phyloP scores from a whole-genome alignment of 2,797 vertebrate genomes.

The Orestias chungarensis region DNA sequence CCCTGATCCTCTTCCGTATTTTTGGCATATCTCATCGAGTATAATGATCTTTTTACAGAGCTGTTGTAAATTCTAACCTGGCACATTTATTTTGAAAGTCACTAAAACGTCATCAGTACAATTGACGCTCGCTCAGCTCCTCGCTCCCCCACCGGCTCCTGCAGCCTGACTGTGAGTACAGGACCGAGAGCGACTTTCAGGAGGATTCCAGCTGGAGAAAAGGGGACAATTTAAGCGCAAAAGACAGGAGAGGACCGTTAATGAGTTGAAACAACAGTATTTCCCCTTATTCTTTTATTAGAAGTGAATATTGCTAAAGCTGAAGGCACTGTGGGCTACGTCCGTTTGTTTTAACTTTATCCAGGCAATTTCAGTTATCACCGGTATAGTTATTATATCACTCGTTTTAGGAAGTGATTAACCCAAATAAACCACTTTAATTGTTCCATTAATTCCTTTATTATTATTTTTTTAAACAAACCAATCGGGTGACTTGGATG shows the following conservation, averaged over 20 bases:
- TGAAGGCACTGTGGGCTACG: conserved; percentile 23
- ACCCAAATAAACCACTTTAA: too few species aligned
- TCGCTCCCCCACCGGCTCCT: conserved; percentile 22
- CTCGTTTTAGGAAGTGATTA: too few species aligned
- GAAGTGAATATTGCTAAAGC: neutral
- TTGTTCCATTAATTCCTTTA: neutral
- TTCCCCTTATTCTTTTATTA: too few species aligned
- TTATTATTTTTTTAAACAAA: neutral
- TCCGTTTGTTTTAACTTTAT: conserved; percentile 45
- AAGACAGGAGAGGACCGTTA: conserved; percentile 9
- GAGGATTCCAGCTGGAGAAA: conserved; percentile 9
- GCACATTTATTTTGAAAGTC: conserved; percentile 10
- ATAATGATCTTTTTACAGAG: too few species aligned
- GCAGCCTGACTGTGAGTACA: conserved; percentile 12
- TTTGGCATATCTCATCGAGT: too few species aligned
- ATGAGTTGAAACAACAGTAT: neutral
- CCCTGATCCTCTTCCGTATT: too few species aligned
- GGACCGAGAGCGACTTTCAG: conserved; percentile 9
- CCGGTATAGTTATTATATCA: neutral
- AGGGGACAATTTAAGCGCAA: conserved; percentile 25
- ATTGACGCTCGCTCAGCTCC: neutral
- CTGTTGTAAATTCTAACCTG: too few species aligned
- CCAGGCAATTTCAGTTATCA: conserved; percentile 16
- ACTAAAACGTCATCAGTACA: neutral
- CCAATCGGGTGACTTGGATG: conserved; percentile 28